A percentile compares a stretch with the other conserved stretches of the same genome.
Conservation (phyloP, 2,113 vertebrate genomes). For the Brachirus orientalis region DNA sequence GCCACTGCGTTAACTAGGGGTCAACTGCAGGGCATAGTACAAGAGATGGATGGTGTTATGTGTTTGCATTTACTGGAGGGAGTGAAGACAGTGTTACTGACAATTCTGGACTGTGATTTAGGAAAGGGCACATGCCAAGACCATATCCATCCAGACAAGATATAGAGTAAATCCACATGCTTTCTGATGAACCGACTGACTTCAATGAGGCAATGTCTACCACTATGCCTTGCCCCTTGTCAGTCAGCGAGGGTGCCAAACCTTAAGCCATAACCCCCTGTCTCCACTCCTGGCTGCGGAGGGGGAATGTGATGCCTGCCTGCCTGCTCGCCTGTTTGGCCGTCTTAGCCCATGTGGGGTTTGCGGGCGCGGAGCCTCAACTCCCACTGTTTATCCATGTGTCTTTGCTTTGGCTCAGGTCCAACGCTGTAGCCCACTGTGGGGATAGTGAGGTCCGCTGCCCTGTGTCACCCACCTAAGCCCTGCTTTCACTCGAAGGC, state of each 20-base stretch:
- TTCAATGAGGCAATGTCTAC: constrained; percentile 60
- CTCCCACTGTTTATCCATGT: constrained; percentile 77
- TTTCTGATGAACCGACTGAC: constrained; percentile 60
- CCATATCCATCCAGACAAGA: constrained; percentile 20
- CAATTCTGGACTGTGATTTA: constrained; percentile 30
- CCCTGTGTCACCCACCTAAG: constrained; percentile 81
- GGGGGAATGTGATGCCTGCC: constrained; percentile 60
- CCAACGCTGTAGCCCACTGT: constrained; percentile 56
- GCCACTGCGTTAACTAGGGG: constrained; percentile 63
- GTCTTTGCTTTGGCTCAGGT: constrained; percentile 79
- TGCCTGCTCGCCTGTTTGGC: constrained; percentile 36
- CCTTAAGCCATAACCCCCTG: constrained; percentile 68
- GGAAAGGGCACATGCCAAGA: constrained; percentile 50
- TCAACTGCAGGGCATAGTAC: constrained; percentile 41
- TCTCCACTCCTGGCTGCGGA: constrained; percentile 66
- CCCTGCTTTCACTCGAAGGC: constrained; percentile 82
- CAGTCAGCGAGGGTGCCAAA: constrained; percentile 55
- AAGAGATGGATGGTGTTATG: constrained; percentile 40
- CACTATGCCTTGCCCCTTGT: constrained; percentile 33
- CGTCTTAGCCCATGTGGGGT: constrained; percentile 66
- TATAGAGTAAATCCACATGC: constrained; percentile 61
- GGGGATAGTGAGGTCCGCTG: constrained; percentile 71
- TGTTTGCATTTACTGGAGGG: constrained; percentile 30
- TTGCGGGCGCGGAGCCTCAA: constrained; percentile 64
- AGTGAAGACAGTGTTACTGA: constrained; percentile 30